Evolutionary conservation across 2,113 vertebrate species (phyloP).

Genomic region (Lanius collurio): DNA sequence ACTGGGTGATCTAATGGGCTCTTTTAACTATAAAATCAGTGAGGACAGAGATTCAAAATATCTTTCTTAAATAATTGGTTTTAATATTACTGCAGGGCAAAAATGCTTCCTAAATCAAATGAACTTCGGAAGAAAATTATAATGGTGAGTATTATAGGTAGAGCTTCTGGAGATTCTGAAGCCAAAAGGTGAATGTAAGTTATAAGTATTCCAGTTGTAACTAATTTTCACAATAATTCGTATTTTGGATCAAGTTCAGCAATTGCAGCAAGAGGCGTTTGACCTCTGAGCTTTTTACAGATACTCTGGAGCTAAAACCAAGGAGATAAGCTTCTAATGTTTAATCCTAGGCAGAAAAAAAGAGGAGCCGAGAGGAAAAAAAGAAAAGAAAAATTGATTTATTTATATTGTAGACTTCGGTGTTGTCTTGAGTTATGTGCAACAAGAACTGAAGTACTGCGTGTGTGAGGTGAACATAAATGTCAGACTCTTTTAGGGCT

Average conservation of each 20-base stretch:
- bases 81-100: neutral
- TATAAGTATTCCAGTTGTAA: neutral
- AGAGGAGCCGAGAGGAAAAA: neutral
- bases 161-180: neutral
- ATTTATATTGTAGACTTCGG: neutral
- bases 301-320: neutral
- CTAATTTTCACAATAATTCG: constrained; percentile 4
- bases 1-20: neutral
- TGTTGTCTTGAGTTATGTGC: neutral
- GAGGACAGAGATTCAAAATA: neutral
- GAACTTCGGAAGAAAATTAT: neutral
- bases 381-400: neutral
- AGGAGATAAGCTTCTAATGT: neutral
- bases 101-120: constrained; percentile 17
- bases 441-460: neutral
- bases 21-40: neutral
- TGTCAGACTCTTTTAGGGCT: neutral
- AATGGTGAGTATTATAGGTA: neutral
- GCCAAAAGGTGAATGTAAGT: neutral
- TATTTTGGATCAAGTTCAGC: constrained; percentile 26
- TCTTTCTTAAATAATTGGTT: neutral
- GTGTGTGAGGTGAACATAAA: neutral
- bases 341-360: neutral
- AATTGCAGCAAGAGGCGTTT: neutral
- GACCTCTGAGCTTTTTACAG: constrained; percentile 13